Evolutionary conservation across 23 tunicate genomes (phyloP).

Genomic region (Oikopleura dioica): DNA sequence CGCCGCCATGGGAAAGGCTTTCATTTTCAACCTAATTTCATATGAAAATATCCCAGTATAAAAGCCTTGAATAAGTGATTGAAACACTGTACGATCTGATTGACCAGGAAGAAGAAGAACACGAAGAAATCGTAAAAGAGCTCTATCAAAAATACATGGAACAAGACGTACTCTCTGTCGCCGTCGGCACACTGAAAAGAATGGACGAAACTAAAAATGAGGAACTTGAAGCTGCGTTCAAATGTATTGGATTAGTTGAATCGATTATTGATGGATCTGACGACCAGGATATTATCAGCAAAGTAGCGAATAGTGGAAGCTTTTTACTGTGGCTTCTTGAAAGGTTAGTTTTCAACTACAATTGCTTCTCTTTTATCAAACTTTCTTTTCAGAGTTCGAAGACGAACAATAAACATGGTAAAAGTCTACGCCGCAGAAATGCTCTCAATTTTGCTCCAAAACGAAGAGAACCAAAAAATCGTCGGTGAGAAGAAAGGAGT

Average conservation of each 20-base stretch:
- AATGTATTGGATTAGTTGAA: constrained; percentile 18
- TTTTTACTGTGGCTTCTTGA: constrained; percentile 53
- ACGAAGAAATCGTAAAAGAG: background rate
- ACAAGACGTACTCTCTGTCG: constrained; percentile 29
- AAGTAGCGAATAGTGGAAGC: constrained; percentile 2
- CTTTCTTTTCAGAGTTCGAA: background rate
- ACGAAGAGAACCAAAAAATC: constrained; percentile 26
- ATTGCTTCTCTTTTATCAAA: background rate
- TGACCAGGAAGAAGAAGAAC: background rate
- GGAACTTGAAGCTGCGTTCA: constrained; percentile 64
- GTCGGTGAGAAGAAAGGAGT: constrained; percentile 72
- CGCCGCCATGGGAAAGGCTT: too few species aligned
- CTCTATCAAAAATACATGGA: constrained; percentile 17
- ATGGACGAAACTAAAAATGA: constrained; percentile 64
- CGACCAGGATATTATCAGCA: background rate
- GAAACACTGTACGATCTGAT: background rate
- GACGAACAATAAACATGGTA: background rate
- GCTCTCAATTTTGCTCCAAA: constrained; percentile 58
- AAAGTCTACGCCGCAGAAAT: constrained; percentile 48
- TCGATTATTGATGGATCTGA: background rate
- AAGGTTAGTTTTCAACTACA: constrained; percentile 20
- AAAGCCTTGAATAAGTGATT: too few species aligned
- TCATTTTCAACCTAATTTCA: too few species aligned
- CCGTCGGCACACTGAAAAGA: constrained; percentile 64
- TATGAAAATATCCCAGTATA: too few species aligned